Conservation (phyloP, 2,797 vertebrate species). For the Thamnophis elegans region DNA sequence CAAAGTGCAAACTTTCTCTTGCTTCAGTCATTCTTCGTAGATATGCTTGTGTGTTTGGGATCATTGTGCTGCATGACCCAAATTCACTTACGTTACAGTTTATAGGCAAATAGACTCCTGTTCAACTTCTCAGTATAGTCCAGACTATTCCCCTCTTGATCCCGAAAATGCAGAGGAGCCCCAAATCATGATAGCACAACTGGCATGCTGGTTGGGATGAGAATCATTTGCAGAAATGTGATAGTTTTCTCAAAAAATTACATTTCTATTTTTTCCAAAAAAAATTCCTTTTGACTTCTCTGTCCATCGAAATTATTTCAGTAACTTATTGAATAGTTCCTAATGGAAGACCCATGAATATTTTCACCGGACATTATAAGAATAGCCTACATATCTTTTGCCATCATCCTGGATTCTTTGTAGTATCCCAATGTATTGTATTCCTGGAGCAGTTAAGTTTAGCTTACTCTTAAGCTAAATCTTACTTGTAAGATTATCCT, state of each 20-base stretch:
- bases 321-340: not conserved
- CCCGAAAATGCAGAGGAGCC: not conserved
- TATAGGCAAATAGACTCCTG: not conserved
- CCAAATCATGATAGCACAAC: not conserved
- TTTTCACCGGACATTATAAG: not conserved
- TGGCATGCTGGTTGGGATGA: not conserved
- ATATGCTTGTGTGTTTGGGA: not conserved
- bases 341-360: not conserved
- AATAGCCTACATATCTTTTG: not conserved
- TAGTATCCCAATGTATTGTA: not conserved
- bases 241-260: not conserved
- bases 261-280: not conserved
- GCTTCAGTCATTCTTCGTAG: not conserved
- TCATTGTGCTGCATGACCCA: not conserved
- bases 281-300: not conserved
- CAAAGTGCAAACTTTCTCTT: not conserved
- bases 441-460: not conserved
- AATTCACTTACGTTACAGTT: not conserved
- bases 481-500: not conserved
- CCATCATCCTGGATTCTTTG: not conserved
- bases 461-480: not conserved
- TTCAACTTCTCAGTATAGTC: not conserved
- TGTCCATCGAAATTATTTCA: not conserved
- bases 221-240: not conserved
- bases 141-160: not conserved